Evolutionary conservation across 1,140 invertebrate species (phyloP).

Genomic region (Colletes latitarsis): DNA sequence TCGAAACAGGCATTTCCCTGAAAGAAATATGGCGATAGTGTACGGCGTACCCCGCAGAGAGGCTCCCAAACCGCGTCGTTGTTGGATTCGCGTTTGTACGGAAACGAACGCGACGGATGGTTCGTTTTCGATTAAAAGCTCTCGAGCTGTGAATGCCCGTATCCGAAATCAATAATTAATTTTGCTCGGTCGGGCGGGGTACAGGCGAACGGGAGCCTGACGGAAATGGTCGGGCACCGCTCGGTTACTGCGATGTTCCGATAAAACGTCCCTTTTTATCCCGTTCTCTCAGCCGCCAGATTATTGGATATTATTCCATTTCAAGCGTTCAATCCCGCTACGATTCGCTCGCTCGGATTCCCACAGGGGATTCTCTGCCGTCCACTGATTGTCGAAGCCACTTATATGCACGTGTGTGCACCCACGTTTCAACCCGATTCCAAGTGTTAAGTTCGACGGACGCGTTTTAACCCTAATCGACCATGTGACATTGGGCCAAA

Average conservation of each 20-base stretch:
- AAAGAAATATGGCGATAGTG: slow-evolving; percentile 27
- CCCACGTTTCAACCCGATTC: neutral
- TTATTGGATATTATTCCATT: slow-evolving; percentile 81
- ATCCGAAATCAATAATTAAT: slow-evolving; percentile 81
- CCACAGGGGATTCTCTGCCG: slow-evolving; percentile 65
- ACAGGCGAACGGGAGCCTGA: slow-evolving; percentile 54
- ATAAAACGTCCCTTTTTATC: slow-evolving; percentile 77
- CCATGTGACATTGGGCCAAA: too few relatives aligned
- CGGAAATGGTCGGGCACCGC: slow-evolving; percentile 62
- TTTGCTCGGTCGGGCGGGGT: slow-evolving; percentile 60
- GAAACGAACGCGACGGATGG: slow-evolving; percentile 63
- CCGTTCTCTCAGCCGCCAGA: slow-evolving; percentile 71
- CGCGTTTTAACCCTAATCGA: neutral
- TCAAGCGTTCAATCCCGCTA: slow-evolving; percentile 78
- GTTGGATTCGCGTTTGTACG: slow-evolving; percentile 52
- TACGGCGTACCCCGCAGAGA: neutral
- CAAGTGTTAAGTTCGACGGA: neutral
- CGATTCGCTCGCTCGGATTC: slow-evolving; percentile 76
- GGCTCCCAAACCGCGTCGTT: slow-evolving; percentile 42
- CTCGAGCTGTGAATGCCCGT: slow-evolving; percentile 66
- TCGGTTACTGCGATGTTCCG: slow-evolving; percentile 71
- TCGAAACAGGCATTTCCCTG: neutral
- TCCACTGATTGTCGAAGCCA: slow-evolving; percentile 63
- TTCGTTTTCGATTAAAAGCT: slow-evolving; percentile 74
- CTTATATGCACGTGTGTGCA: slow-evolving; percentile 19